Percentiles rank a stretch among this genome's conserved stretches.
Evolutionary conservation across 2,888 invertebrate genomes (phyloP).

Genomic region (Sinopyrophorus schimmeli): DNA sequence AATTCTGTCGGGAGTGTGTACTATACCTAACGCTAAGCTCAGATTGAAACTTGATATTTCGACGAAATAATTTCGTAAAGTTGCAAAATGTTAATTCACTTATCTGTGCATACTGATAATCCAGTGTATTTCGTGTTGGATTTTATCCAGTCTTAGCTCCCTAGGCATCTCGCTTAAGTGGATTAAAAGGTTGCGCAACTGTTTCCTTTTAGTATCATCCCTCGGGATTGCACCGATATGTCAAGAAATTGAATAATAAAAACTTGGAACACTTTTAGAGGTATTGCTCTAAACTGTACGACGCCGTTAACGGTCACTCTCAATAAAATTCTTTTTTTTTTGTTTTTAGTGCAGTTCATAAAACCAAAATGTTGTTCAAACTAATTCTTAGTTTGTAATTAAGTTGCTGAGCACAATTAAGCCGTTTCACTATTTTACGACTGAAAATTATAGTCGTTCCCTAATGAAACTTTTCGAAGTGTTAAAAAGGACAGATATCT

Average conservation of each 20-base stretch:
- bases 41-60: constrained; percentile 33
- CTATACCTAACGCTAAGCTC: constrained; percentile 34
- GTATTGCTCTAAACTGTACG: too few relatives aligned
- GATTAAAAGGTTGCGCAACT: constrained; percentile 44
- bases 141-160: constrained; percentile 37
- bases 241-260: constrained; percentile 33
- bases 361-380: too few relatives aligned
- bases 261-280: too few relatives aligned
- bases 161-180: constrained; percentile 40
- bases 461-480: too few relatives aligned
- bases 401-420: too few relatives aligned
- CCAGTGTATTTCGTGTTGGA: constrained; percentile 34
- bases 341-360: too few relatives aligned
- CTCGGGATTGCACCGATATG: constrained; percentile 35
- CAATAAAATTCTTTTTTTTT: too few relatives aligned
- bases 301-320: too few relatives aligned
- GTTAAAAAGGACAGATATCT: too few relatives aligned
- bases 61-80: constrained; percentile 26
- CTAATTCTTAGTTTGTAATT: too few relatives aligned
- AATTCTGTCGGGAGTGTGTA: constrained; percentile 28
- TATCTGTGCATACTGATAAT: constrained; percentile 35
- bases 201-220: constrained; percentile 34
- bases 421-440: too few relatives aligned
- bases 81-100: constrained; percentile 29
- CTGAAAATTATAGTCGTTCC: too few relatives aligned